Evolutionary conservation across 2,797 vertebrate genomes (phyloP).

Genomic region (Alosa sapidissima): DNA sequence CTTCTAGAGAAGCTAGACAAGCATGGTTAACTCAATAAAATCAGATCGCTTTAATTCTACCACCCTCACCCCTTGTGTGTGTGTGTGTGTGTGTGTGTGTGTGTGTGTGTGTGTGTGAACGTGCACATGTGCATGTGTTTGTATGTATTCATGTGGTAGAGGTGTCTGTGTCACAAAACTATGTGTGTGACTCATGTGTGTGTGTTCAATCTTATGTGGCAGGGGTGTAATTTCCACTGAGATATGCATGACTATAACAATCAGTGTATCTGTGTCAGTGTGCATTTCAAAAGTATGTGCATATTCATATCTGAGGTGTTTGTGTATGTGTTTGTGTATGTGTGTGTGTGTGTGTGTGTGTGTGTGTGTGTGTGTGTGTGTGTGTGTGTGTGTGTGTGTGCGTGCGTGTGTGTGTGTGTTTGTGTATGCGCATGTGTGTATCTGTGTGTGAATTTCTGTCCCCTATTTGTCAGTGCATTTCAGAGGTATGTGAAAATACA

Average conservation of each 20-base stretch:
- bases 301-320: background rate
- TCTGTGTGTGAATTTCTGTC: background rate
- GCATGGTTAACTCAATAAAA: background rate
- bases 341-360: background rate
- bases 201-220: background rate
- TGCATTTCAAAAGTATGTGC: background rate
- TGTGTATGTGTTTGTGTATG: slow-evolving; percentile 7
- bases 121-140: background rate
- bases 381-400: background rate
- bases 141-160: background rate
- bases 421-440: background rate
- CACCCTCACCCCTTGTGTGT: background rate
- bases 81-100: background rate
- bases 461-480: too few relatives aligned
- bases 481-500: too few relatives aligned
- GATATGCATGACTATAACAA: background rate
- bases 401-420: slow-evolving; percentile 9
- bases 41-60: background rate
- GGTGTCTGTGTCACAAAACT: background rate
- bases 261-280: background rate
- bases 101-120: background rate
- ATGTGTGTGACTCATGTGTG: background rate
- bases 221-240: too few relatives aligned
- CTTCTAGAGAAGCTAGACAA: background rate
- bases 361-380: slow-evolving; percentile 7